phyloP scores from a whole-genome alignment of 2,113 vertebrate genomes.

The Notechis scutatus region DNA sequence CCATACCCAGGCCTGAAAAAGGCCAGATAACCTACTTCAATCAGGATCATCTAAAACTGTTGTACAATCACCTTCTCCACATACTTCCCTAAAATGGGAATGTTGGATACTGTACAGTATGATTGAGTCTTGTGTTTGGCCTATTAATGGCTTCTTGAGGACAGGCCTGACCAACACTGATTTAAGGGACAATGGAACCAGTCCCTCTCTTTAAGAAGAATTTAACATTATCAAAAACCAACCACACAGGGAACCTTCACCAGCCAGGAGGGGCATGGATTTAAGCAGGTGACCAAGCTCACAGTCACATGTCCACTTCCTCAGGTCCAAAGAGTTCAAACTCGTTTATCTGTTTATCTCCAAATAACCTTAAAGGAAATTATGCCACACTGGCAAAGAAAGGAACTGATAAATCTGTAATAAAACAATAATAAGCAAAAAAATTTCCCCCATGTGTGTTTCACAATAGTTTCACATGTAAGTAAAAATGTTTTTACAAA shows the following conservation, averaged over 20 bases:
- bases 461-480: constrained; percentile 12
- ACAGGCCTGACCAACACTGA: neutral
- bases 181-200: neutral
- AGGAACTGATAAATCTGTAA: neutral
- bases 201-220: neutral
- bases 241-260: neutral
- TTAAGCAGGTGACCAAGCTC: neutral
- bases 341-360: neutral
- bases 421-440: neutral
- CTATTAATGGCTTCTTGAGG: neutral
- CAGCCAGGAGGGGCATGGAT: neutral
- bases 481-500: constrained; percentile 48
- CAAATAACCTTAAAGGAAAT: neutral
- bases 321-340: neutral
- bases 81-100: neutral
- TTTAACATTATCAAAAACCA: neutral
- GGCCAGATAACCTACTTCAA: neutral
- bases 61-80: neutral
- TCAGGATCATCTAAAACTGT: neutral
- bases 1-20: neutral
- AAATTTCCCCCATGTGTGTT: neutral
- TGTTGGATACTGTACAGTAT: neutral
- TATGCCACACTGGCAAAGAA: neutral
- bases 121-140: neutral
- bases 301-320: neutral